Percentiles rank a stretch among this genome's conserved stretches.
Evolutionary conservation across 2,888 invertebrate species (phyloP).

Genomic region (Augiades crinisus): DNA sequence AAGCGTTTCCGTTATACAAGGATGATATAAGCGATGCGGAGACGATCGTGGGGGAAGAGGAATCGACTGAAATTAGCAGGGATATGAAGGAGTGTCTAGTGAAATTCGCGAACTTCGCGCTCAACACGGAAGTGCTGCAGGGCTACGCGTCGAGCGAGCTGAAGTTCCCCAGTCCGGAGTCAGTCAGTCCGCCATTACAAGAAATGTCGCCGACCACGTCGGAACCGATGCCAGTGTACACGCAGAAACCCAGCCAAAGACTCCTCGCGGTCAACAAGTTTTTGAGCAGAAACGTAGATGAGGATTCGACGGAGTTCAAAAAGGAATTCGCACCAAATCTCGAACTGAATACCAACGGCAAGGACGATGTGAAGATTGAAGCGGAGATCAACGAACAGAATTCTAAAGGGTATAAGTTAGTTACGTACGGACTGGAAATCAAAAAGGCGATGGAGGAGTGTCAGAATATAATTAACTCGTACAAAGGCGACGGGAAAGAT

Average conservation of each 20-base stretch:
- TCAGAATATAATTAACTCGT: slow-evolving; percentile 70
- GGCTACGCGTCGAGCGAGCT: slow-evolving; percentile 34
- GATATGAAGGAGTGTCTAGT: slow-evolving; percentile 71
- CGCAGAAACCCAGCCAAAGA: slow-evolving; percentile 57
- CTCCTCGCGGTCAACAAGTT: slow-evolving; percentile 58
- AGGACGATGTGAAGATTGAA: background rate
- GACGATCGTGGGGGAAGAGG: slow-evolving; percentile 59
- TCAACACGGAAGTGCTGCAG: slow-evolving; percentile 43
- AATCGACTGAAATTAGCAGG: slow-evolving; percentile 46
- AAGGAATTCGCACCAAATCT: background rate
- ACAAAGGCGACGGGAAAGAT: slow-evolving; percentile 53
- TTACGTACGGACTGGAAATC: slow-evolving; percentile 66
- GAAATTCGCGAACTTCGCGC: slow-evolving; percentile 64
- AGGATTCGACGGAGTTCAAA: slow-evolving; percentile 29
- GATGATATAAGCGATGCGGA: slow-evolving; percentile 62
- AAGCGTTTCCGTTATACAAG: slow-evolving; percentile 60
- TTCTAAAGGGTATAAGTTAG: slow-evolving; percentile 61
- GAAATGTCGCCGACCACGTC: slow-evolving; percentile 66
- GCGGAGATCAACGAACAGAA: slow-evolving; percentile 38
- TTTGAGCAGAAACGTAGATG: slow-evolving; percentile 41
- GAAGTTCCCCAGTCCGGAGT: slow-evolving; percentile 55
- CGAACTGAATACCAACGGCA: background rate
- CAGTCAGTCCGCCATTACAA: slow-evolving; percentile 69
- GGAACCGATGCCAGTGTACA: slow-evolving; percentile 56
- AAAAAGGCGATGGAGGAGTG: slow-evolving; percentile 76